These are phyloP conservation scores for Tipula vernalis DNA, from an alignment of 2,888 invertebrate genomes.

Conservation along the genomic window DNA sequence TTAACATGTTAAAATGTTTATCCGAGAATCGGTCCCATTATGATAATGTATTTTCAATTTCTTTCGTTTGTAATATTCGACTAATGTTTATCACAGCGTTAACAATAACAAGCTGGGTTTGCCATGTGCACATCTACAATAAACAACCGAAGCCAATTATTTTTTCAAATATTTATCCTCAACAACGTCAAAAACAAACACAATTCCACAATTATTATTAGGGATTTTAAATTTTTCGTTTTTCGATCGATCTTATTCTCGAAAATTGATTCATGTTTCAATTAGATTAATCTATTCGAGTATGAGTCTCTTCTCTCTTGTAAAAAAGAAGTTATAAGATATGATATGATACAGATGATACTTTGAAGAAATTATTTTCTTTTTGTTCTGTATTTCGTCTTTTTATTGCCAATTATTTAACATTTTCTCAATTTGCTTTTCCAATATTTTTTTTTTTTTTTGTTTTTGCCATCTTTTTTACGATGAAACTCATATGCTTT, in stretches of 20 bases:
- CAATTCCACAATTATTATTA: not conserved
- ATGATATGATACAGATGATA: not conserved
- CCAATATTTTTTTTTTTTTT: not conserved
- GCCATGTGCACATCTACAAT: not conserved
- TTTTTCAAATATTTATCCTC: too few relatives aligned
- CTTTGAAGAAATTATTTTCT: not conserved
- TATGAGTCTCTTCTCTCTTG: not conserved
- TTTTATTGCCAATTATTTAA: slow-evolving; percentile 4
- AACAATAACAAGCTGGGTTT: not conserved
- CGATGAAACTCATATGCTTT: not conserved
- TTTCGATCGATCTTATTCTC: not conserved
- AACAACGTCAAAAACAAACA: not conserved
- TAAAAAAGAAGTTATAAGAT: not conserved
- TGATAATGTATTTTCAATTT: too few relatives aligned
- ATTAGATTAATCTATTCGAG: not conserved
- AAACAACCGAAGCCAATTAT: too few relatives aligned
- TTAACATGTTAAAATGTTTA: too few relatives aligned
- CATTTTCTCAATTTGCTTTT: not conserved
- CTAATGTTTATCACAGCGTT: too few relatives aligned
- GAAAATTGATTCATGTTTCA: not conserved
- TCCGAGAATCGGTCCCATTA: too few relatives aligned
- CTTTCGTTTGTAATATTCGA: too few relatives aligned
- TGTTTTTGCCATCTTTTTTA: not conserved
- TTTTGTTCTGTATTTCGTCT: not conserved
- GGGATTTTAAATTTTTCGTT: not conserved